Conservation (phyloP, 1,140 invertebrate species). For the Cephus cinctus region DNA sequence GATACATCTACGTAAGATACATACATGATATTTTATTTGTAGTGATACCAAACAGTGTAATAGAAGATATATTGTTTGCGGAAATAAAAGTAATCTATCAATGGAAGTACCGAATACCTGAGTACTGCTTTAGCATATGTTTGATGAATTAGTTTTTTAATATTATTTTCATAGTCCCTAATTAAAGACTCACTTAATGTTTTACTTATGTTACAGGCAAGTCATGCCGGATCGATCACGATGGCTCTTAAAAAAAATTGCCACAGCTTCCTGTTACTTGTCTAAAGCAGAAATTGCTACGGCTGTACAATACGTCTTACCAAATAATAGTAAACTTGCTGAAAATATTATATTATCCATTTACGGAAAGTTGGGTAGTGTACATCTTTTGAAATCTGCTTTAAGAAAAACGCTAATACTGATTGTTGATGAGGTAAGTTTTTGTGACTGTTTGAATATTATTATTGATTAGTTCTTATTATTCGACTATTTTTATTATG, state of each 20-base stretch:
- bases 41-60: too few species aligned
- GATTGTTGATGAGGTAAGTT: slow-evolving; percentile 65
- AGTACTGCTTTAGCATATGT: too few species aligned
- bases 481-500: too few species aligned
- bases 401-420: slow-evolving; percentile 63
- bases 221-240: slow-evolving; percentile 30
- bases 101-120: too few species aligned
- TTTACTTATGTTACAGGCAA: slow-evolving; percentile 17
- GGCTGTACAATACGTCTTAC: slow-evolving; percentile 45
- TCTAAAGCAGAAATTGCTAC: slow-evolving; percentile 51
- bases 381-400: slow-evolving; percentile 45
- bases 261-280: slow-evolving; percentile 38
- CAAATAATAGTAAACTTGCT: slow-evolving; percentile 51
- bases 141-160: too few species aligned
- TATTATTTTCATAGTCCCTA: too few species aligned
- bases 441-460: slow-evolving; percentile 9
- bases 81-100: too few species aligned
- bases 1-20: slow-evolving; percentile 47
- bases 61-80: too few species aligned
- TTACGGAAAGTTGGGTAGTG: slow-evolving; percentile 43
- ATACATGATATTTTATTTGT: slow-evolving; percentile 1
- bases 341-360: slow-evolving; percentile 47
- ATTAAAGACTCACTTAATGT: too few species aligned
- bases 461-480: slow-evolving; percentile 11
- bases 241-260: slow-evolving; percentile 58